These are phyloP conservation scores for Heptranchias perlo DNA, from an alignment of 2,113 vertebrate species.

Conservation along the genomic window DNA sequence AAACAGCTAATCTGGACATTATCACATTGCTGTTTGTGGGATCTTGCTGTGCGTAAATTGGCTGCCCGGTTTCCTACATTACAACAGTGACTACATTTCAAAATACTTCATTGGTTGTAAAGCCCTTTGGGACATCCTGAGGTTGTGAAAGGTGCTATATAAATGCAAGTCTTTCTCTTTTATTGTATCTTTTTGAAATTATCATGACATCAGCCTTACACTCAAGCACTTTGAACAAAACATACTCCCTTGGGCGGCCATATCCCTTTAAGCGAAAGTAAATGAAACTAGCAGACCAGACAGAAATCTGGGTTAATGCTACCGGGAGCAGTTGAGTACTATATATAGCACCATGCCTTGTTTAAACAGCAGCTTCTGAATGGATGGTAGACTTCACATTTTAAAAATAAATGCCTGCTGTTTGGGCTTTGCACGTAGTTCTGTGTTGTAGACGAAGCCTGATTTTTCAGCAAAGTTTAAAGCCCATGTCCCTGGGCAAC, in stretches of 20 bases:
- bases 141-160: background rate
- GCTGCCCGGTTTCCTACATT: too few relatives aligned
- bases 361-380: background rate
- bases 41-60: too few relatives aligned
- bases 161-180: background rate
- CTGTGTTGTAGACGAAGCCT: background rate
- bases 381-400: background rate
- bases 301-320: constrained; percentile 12
- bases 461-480: background rate
- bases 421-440: background rate
- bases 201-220: background rate
- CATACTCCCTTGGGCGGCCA: background rate
- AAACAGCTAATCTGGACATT: too few relatives aligned
- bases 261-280: background rate
- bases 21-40: too few relatives aligned
- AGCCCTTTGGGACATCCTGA: background rate
- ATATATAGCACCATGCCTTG: background rate
- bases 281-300: background rate
- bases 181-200: background rate
- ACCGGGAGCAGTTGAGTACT: background rate
- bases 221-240: background rate
- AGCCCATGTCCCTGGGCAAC: background rate
- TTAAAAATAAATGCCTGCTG: background rate
- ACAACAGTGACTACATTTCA: too few relatives aligned
- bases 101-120: background rate